A percentile compares a stretch with the other conserved stretches of the same genome.
Conservation (phyloP, 2,888 invertebrate species). For the Orthosia gracilis region DNA sequence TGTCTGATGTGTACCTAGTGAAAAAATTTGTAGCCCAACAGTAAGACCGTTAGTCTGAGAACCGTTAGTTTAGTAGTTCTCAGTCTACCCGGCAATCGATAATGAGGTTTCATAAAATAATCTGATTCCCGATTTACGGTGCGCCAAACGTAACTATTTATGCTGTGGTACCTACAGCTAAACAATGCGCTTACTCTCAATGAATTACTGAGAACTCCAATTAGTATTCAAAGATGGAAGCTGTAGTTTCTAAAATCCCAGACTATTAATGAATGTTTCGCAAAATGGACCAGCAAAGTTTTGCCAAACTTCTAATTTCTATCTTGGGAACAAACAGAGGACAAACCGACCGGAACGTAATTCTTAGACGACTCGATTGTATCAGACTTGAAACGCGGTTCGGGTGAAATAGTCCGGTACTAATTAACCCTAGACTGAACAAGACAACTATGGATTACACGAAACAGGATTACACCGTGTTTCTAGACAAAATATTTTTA, state of each 20-base stretch:
- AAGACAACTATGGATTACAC: neutral
- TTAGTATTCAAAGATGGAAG: neutral
- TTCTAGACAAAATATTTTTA: too few species aligned
- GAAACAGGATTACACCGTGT: neutral
- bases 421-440: neutral
- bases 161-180: too few species aligned
- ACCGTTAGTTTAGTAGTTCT: too few species aligned
- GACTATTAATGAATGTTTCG: neutral
- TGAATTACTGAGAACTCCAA: neutral
- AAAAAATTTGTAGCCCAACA: too few species aligned
- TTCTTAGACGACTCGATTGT: neutral
- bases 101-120: too few species aligned
- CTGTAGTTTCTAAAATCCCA: neutral
- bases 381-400: neutral
- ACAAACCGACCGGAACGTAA: neutral
- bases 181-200: too few species aligned
- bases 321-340: neutral
- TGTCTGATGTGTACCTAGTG: too few species aligned
- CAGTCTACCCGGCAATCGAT: too few species aligned
- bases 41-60: too few species aligned
- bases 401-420: neutral
- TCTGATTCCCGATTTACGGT: too few species aligned
- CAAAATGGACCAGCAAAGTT: slow-evolving; percentile 1
- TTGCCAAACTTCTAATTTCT: neutral
- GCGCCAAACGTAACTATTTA: too few species aligned